A percentile compares a stretch with the other conserved stretches of the same genome.
Evolutionary conservation across 2,888 invertebrate genomes (phyloP).

Genomic region (Cenopis cana): DNA sequence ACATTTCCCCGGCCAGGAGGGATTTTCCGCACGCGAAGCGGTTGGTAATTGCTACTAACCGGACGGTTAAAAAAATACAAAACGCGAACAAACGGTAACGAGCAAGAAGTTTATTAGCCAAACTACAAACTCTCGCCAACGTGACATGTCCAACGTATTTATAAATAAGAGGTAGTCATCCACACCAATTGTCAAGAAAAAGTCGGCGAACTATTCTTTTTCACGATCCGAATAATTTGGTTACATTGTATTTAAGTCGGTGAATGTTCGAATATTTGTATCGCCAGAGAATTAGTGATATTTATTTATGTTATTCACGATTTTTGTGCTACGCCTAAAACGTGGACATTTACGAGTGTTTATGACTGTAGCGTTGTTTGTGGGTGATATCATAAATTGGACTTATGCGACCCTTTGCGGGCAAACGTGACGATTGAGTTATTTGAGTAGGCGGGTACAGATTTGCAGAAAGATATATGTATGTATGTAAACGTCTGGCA

Average conservation of each 20-base stretch:
- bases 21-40: too few relatives aligned
- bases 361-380: constrained; percentile 9
- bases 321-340: constrained; percentile 12
- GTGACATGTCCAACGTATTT: neutral
- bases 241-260: too few relatives aligned
- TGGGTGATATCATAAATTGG: constrained; percentile 30
- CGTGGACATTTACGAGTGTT: constrained; percentile 25
- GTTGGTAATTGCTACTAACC: too few relatives aligned
- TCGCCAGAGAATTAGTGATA: neutral
- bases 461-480: neutral
- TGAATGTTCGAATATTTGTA: neutral
- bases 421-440: constrained; percentile 17
- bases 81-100: too few relatives aligned
- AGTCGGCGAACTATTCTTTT: too few relatives aligned
- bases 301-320: constrained; percentile 18
- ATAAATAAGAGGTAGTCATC: neutral
- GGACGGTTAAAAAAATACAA: too few relatives aligned
- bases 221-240: too few relatives aligned
- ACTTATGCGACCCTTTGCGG: constrained; percentile 4
- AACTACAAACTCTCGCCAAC: neutral
- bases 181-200: constrained; percentile 18
- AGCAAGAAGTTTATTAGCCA: neutral
- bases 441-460: neutral
- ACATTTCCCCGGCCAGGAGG: too few relatives aligned
- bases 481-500: neutral